Evolutionary conservation across 2,113 vertebrate genomes (phyloP), one percentile per base, ranked within the genome.

Genomic region (Gymnorhina tibicen): DNA sequence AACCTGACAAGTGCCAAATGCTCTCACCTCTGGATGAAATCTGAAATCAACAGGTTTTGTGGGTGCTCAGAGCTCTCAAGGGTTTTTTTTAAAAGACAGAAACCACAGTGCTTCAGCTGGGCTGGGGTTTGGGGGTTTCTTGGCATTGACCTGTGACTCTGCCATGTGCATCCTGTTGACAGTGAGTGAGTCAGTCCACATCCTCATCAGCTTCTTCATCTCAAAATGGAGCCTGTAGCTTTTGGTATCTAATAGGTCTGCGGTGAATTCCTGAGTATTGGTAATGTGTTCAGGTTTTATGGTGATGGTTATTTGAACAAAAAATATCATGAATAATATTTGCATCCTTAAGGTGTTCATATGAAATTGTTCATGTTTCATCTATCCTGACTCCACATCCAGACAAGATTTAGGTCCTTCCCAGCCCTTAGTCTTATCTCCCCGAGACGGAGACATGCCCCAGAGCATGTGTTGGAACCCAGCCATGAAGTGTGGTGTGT

Each of bases 1-100:
- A 24, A 95, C 77, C 89, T 91, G 59, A 75, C 83, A 91, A 92
- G 66, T 46, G 68, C 70, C 85, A 73, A 66, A 63, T 49, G 23
- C 23, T 68, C 64, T 68, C 55, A 68, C 20, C 60, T 85, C 56
- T 80, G 23, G 7, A 30, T 39, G 66, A 89, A 91, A 81, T 42
- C 52, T 62, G 76, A 78, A 93, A 87, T 94, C 83, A 73, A 35
- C 62, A 50, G 73, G 60, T 72, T 74, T 75, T 66, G 60, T 75
- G 80, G 80, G 73, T 94, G 59, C 55, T 88, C 30, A n/a, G 74
- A 39, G 47, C 55, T 88, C 60, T 85, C 44, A 68, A 55, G 55
- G 46, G 53, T 5, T 42, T 63, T 86, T 52, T 77, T 67, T 55
- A 35, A 80, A 80, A 82, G 59, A 33, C 3, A 73, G 68, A 81